Evolutionary conservation across 2,797 vertebrate genomes (phyloP).

Genomic region (Otolemur crassicaudatus): DNA sequence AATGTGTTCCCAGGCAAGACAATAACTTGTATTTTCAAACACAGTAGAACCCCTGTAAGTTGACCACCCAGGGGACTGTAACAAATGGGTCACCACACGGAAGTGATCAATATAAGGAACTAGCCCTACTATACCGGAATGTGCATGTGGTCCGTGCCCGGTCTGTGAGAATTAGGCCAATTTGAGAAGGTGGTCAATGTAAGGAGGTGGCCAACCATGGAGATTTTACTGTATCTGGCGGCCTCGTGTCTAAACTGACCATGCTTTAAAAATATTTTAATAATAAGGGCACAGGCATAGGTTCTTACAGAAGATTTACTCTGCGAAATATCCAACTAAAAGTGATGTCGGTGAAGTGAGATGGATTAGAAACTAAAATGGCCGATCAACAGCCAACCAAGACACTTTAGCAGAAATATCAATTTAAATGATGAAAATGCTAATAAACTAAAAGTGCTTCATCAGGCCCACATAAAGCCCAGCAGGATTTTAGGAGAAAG

Average conservation of each 20-base stretch:
- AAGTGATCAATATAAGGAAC: too few relatives aligned
- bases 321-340: background rate
- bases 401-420: background rate
- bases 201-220: too few relatives aligned
- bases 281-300: background rate
- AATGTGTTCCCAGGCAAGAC: background rate
- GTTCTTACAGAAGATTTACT: background rate
- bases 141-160: too few relatives aligned
- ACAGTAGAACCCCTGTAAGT: too few relatives aligned
- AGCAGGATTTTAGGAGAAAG: background rate
- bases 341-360: background rate
- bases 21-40: background rate
- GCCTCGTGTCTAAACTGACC: background rate
- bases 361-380: background rate
- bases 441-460: background rate
- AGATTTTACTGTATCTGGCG: background rate
- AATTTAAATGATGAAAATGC: rapidly evolving
- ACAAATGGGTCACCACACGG: too few relatives aligned
- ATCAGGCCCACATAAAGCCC: background rate
- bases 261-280: background rate
- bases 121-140: too few relatives aligned
- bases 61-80: too few relatives aligned
- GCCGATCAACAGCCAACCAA: background rate
- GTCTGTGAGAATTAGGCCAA: too few relatives aligned
- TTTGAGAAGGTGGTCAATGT: too few relatives aligned